Base-by-base conservation (phyloP, 2,113 vertebrate species). In the Phrynosoma platyrhinos region DNA sequence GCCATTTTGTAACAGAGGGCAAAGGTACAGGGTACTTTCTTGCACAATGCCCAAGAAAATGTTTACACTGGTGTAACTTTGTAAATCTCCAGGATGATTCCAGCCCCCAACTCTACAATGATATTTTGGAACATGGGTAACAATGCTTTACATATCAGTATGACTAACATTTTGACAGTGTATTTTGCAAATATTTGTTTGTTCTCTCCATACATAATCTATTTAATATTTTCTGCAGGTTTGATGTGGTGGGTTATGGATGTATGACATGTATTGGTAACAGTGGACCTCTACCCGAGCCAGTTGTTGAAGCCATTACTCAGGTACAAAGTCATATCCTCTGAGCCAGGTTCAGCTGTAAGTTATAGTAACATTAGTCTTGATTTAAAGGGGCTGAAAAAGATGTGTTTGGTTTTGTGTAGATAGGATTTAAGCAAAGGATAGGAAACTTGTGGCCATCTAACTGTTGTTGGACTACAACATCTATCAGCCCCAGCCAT, bases 241-340 rank as follows among this genome's bases (percentile, higher is more conserved):
- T 99, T 95, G 99, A 99, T 12, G 98, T 99, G 14, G 99, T 99
- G 42, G 99, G 99, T 88, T 99, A 99, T 18, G 99, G 99, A 64
- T 99, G 99, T 91, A 99, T 99, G 99, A 99, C 99, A 4, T 99
- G 99, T 91, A 99, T 99, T 82, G 99, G 99, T 85, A 99, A 99
- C 95, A 99, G 99, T 23, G 99, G 99, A 42, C 98, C 99, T 4
- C 96, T 99, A 0, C 98, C 98, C 0, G 99, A 99, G 5, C 88
- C 97, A 2, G 98, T 99, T 82, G 98, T 99, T 58, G 98, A 98
- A 87, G 98, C 99, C 85, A 98, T 99, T 90, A 98, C 96, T 1
- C 95, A 99, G 98, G 99, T 99, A 97, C 1, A 25, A 23, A 79
- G 40, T 66, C 79, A 68, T 21, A 36, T 81, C 77, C 74, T n/a